Evolutionary conservation across 2,888 invertebrate species (phyloP), one percentile per base, ranked within the genome.

Genomic region (Helobdella robusta): DNA sequence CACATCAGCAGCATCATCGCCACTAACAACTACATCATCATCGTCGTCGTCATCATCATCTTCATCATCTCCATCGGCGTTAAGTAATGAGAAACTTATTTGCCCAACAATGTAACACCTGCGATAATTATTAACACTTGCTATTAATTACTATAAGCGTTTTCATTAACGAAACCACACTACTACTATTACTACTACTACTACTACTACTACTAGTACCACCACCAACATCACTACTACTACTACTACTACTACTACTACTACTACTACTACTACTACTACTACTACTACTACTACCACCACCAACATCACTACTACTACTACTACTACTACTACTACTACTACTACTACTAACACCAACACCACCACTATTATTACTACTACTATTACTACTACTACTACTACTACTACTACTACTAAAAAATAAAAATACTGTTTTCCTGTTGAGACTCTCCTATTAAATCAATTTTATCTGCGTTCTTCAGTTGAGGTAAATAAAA

Each of bases 331-430:
- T 50, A 50, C 5, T 50, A 50, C 5, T 50, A 50, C 5, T 50
- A 50, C 5, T 50, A 50, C 5, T 50, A 50, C 5, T n/a, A n/a
- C n/a, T n/a, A n/a, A n/a, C n/a, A n/a, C n/a, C n/a, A n/a, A n/a
- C n/a, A n/a, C n/a, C n/a, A 50, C 50, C 25, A 50, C 50, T 50
- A 50, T 25, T 50, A 50, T 25, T 50, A 50, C 50, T 50, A 50
- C 50, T 50, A 50, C 50, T 50, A 50, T 25, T 50, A 50, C 50
- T 50, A 50, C 50, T 50, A 50, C 50, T 50, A 50, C 50, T 50
- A 50, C 50, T 50, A 50, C 50, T 50, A 50, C 50, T 50, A 50
- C 50, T 50, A n/a, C n/a, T n/a, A n/a, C n/a, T n/a, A n/a, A n/a
- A n/a, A n/a, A n/a, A n/a, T n/a, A n/a, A n/a, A n/a, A 50, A n/a